phyloP scores from a whole-genome alignment of 2,113 vertebrate species.

The Zootoca vivipara region DNA sequence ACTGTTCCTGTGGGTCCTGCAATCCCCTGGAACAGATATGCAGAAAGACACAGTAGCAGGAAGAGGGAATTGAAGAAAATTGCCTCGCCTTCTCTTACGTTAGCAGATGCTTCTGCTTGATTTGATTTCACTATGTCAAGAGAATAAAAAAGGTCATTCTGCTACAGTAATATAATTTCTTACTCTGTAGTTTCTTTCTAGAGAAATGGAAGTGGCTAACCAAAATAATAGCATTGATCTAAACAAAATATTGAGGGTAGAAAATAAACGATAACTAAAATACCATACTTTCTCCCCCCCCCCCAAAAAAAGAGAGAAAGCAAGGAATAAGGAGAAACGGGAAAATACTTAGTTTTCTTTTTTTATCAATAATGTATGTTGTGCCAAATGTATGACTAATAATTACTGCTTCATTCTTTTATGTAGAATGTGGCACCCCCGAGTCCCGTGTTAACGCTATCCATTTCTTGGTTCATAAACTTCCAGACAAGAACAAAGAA shows the following conservation, averaged over 20 bases:
- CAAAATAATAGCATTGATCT: background rate
- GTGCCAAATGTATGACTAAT: background rate
- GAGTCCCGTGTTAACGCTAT: constrained; percentile 90
- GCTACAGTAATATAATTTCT: background rate
- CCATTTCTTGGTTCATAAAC: constrained; percentile 94
- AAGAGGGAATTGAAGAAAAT: background rate
- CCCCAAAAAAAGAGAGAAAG: background rate
- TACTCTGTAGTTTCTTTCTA: constrained; percentile 16
- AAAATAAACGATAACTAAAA: constrained; percentile 14
- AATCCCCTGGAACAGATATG: background rate
- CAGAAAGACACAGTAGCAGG: background rate
- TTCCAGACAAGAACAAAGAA: constrained; percentile 94
- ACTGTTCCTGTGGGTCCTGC: background rate
- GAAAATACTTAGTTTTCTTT: background rate
- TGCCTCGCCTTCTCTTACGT: background rate
- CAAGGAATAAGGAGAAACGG: background rate
- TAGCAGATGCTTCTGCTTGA: background rate
- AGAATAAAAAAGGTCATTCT: constrained; percentile 10
- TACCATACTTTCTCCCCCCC: background rate
- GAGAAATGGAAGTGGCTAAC: background rate
- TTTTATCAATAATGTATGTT: constrained; percentile 30
- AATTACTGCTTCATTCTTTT: constrained; percentile 31
- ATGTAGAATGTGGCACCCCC: constrained; percentile 88
- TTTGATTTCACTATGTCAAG: constrained; percentile 8
- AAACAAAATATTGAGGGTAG: background rate